Evolutionary conservation across 2,113 vertebrate genomes (phyloP), one percentile per base, ranked within the genome.

Genomic region (Cheirogaleus medius): DNA sequence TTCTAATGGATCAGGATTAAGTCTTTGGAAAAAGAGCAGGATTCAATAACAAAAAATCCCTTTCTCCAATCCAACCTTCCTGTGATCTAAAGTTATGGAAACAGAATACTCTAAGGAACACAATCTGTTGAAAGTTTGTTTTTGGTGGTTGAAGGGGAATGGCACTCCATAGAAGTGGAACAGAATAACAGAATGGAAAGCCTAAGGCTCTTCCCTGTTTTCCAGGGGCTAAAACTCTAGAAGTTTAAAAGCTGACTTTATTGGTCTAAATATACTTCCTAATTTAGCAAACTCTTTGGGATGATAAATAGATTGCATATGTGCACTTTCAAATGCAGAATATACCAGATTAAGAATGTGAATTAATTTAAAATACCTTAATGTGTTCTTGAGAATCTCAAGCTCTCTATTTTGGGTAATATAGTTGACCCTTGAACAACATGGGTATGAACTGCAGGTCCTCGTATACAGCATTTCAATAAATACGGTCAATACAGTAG

Each of bases 61-160:
- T 91, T 52, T 84, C 29, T 87, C 6, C 64, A 54, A n/a, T 29
- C 27, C 91, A 90, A 92, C 12, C 87, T 94, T 93, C 71, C 23
- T 63, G n/a, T 89, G 84, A 96, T 69, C 89, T 85, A 69, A 97
- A 96, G 69, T 89, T 95, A 94, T 84, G 86, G 91, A 90, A 96
- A 95, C n/a, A 87, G 82, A 82, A 76, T n/a, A 32, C 52, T 66
- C 44, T 37, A 52, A 91, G 82, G 60, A 90, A 87, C 78, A 94
- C 92, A 96, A 71, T 64, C 58, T 90, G 69, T 74, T 86, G 92
- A 73, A 97, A 77, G 73, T 94, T 89, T 92, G 71, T 90, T 87
- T 90, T 44, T 94, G 90, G 39, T 81, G 37, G 47, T 64, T 80
- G 81, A 52, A 68, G 69, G 44, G 47, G 69, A 90, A 78, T 64